These are phyloP conservation scores for Suricata suricatta DNA, from an alignment of 2,113 vertebrate genomes.

Conservation along the genomic window DNA sequence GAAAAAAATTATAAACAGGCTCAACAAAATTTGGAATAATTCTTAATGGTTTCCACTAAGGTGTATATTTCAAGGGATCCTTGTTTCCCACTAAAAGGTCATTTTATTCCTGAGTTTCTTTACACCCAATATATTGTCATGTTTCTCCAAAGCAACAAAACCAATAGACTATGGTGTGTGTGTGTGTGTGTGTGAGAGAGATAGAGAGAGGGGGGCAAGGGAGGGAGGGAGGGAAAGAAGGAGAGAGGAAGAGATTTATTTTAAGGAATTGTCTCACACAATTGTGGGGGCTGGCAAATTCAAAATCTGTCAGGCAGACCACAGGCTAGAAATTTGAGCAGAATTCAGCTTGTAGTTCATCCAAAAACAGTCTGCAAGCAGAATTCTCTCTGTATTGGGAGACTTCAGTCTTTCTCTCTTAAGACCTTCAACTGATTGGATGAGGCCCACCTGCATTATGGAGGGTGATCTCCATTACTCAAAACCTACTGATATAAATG, in stretches of 20 bases:
- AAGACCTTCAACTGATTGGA: neutral
- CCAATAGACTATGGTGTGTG: neutral
- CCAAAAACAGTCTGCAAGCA: neutral
- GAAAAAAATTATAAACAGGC: neutral
- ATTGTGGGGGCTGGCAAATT: neutral
- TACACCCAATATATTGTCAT: neutral
- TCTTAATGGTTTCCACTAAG: neutral
- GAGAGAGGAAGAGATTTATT: neutral
- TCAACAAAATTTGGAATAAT: constrained; percentile 7
- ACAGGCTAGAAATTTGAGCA: neutral
- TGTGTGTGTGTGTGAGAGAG: neutral
- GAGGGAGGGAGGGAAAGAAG: neutral
- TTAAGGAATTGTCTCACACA: neutral
- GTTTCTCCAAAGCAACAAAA: neutral
- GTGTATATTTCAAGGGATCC: neutral
- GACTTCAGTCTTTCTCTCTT: neutral
- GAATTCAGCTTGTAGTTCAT: neutral
- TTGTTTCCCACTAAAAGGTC: neutral
- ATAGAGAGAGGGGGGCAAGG: neutral
- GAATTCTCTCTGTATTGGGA: neutral
- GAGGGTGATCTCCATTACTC: neutral
- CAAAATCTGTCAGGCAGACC: neutral
- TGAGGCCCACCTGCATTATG: neutral
- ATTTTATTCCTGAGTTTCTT: neutral
- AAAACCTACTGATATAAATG: neutral